A percentile compares a stretch with the other conserved stretches of the same genome.
Conservation (phyloP, 2,797 vertebrate species). For the Valencia hispanica region DNA sequence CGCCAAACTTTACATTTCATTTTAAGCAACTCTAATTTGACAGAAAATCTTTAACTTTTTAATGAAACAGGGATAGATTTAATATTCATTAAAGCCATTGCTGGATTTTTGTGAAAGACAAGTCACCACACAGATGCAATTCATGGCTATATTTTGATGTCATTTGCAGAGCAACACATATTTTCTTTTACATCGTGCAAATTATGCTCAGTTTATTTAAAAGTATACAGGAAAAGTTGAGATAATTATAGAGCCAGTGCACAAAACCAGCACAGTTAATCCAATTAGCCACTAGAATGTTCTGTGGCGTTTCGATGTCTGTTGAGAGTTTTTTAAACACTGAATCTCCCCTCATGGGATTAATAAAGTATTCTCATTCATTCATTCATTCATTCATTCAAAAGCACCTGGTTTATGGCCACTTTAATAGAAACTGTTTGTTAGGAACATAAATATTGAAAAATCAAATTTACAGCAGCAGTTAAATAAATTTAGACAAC, state of each 20-base stretch:
- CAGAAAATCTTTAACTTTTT: constrained; percentile 1
- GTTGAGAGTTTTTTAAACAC: not conserved
- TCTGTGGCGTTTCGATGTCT: not conserved
- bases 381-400: too few relatives aligned
- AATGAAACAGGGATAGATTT: constrained; percentile 23
- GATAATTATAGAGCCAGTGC: constrained; percentile 39
- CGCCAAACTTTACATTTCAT: not conserved
- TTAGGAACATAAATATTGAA: not conserved
- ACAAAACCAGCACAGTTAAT: constrained; percentile 17
- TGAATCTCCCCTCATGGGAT: too few relatives aligned
- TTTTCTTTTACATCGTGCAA: constrained; percentile 69
- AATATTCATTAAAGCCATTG: constrained; percentile 36
- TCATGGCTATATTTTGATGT: constrained; percentile 64
- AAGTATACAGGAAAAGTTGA: constrained; percentile 39
- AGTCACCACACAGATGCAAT: constrained; percentile 56
- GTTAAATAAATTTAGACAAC: not conserved
- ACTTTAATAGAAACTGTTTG: not conserved
- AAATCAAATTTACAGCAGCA: not conserved
- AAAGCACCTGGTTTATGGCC: not conserved
- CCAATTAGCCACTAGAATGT: constrained; percentile 8
- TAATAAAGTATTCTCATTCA: too few relatives aligned
- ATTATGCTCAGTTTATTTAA: constrained; percentile 58
- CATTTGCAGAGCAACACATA: constrained; percentile 55
- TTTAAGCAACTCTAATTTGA: not conserved
- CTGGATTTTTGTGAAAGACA: constrained; percentile 43